phyloP scores from a whole-genome alignment of 2,888 invertebrate species.

The Agriopis leucophaearia region DNA sequence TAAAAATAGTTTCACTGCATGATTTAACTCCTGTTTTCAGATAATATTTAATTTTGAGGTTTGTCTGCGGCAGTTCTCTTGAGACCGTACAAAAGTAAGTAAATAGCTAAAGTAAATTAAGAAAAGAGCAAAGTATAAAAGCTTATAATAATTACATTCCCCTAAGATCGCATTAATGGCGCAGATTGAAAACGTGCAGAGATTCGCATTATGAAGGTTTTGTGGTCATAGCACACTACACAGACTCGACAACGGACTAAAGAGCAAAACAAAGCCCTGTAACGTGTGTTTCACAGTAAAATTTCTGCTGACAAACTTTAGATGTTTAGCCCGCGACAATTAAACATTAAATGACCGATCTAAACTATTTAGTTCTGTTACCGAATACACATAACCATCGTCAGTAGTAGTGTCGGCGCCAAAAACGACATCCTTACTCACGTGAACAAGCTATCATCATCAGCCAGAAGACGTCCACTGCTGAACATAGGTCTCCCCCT shows the following conservation, averaged over 20 bases:
- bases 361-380: too few species aligned
- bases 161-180: conserved; percentile 8
- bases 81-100: not conserved
- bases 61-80: not conserved
- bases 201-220: not conserved
- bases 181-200: conserved; percentile 18
- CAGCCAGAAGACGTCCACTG: too few species aligned
- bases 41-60: too few species aligned
- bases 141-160: conserved; percentile 10
- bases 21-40: too few species aligned
- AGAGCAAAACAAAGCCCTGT: not conserved
- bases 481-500: too few species aligned
- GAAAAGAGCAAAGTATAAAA: conserved; percentile 9
- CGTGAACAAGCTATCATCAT: too few species aligned
- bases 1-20: too few species aligned
- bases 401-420: too few species aligned
- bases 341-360: too few species aligned
- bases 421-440: too few species aligned
- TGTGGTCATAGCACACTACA: not conserved
- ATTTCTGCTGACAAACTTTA: not conserved
- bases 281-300: not conserved
- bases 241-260: not conserved
- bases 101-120: conserved; percentile 4
- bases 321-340: not conserved
- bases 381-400: too few species aligned